These are phyloP conservation scores for Lacerta viridis DNA, from an alignment of 2,797 vertebrate genomes.

Conservation along the genomic window DNA sequence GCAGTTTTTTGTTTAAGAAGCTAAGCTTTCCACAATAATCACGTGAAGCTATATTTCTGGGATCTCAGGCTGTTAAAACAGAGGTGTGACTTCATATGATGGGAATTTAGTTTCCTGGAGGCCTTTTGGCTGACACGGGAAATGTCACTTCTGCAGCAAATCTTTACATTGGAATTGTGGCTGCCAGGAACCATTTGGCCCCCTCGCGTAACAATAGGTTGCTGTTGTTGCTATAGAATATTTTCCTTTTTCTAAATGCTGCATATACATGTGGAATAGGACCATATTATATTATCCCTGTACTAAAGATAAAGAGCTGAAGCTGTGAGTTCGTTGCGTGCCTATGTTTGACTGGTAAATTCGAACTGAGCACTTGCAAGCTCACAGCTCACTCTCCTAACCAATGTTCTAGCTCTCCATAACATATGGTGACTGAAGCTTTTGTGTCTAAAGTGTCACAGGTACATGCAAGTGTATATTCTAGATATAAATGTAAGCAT, in stretches of 20 bases:
- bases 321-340: not conserved
- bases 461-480: not conserved
- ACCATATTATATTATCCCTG: not conserved
- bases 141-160: not conserved
- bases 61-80: not conserved
- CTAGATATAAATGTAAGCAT: slow-evolving; percentile 40
- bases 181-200: not conserved
- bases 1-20: not conserved
- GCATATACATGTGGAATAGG: not conserved
- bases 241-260: not conserved
- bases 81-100: not conserved
- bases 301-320: not conserved
- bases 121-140: not conserved
- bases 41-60: not conserved
- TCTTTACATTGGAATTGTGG: not conserved
- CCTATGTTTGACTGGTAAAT: not conserved
- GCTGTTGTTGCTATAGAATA: not conserved
- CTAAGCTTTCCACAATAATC: slow-evolving; percentile 16
- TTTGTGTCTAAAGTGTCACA: not conserved
- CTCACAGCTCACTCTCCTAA: not conserved
- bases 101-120: slow-evolving; percentile 12
- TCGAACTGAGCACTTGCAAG: not conserved
- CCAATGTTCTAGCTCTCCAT: not conserved
- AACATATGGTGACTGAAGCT: not conserved
- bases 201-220: not conserved